Percentiles rank a stretch among this genome's conserved stretches.
These are phyloP conservation scores for Budorcas taxicolor DNA, from an alignment of 2,113 vertebrate species.

Conservation along the genomic window DNA sequence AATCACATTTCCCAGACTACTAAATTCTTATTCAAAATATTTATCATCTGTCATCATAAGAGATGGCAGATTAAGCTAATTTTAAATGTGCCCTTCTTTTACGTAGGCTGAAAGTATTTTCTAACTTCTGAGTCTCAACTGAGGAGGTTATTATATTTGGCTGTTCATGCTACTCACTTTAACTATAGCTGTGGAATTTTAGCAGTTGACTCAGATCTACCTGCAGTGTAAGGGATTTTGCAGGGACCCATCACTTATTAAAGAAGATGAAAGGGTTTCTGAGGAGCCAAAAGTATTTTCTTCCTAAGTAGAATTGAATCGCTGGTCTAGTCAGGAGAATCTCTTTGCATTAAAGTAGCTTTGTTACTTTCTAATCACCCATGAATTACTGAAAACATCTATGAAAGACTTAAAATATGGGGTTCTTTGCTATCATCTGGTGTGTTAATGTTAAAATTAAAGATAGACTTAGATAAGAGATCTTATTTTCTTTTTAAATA, in stretches of 20 bases:
- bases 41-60: not conserved
- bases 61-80: not conserved
- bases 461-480: conserved; percentile 58
- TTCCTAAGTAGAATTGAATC: not conserved
- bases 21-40: conserved; percentile 19
- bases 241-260: not conserved
- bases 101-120: not conserved
- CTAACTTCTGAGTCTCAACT: not conserved
- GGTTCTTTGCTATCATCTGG: conserved; percentile 47
- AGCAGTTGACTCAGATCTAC: not conserved
- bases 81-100: not conserved
- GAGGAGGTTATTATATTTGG: not conserved
- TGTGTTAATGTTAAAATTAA: conserved; percentile 55
- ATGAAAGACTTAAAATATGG: conserved; percentile 45
- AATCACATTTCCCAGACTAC: not conserved
- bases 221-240: not conserved
- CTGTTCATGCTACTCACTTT: not conserved
- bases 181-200: not conserved
- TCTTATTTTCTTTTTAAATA: conserved; percentile 70
- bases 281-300: not conserved
- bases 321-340: not conserved
- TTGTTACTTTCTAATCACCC: conserved; percentile 17
- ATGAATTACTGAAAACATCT: conserved; percentile 45
- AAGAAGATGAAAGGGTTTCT: not conserved
- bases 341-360: conserved; percentile 40